Conservation (phyloP, 2,113 vertebrate genomes). For the Poeciliopsis retropinna region DNA sequence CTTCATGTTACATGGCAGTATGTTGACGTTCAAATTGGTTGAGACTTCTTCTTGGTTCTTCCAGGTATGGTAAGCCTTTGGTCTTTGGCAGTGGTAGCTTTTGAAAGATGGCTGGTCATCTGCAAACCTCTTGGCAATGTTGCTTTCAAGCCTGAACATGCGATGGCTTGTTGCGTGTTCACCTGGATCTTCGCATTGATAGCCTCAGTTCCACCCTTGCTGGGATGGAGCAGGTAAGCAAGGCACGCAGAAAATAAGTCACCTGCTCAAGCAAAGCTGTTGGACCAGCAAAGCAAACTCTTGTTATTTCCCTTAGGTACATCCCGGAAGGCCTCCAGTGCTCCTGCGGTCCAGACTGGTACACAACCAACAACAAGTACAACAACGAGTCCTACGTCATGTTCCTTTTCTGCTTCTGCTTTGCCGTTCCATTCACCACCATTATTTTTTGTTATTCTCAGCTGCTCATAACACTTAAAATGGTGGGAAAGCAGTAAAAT, state of each 20-base stretch:
- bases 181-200: constrained; percentile 71
- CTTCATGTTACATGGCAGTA: not conserved
- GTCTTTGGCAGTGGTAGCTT: constrained; percentile 79
- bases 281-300: not conserved
- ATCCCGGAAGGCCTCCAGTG: constrained; percentile 82
- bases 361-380: constrained; percentile 80
- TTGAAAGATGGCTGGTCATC: constrained; percentile 80
- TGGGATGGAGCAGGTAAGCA: constrained; percentile 80
- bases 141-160: constrained; percentile 77
- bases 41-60: constrained; percentile 3
- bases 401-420: constrained; percentile 83
- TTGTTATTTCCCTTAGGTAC: constrained; percentile 62
- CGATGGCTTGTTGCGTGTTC: constrained; percentile 68
- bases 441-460: constrained; percentile 78
- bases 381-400: constrained; percentile 82
- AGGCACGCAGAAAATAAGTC: not conserved
- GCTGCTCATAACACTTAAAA: constrained; percentile 78
- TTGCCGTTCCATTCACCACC: constrained; percentile 67
- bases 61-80: constrained; percentile 81
- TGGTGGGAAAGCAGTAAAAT: constrained; percentile 58
- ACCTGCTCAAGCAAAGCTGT: not conserved
- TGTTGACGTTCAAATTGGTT: not conserved
- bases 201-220: constrained; percentile 70
- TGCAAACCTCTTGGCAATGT: constrained; percentile 81
- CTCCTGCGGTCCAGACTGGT: constrained; percentile 83